Evolutionary conservation across 2,888 invertebrate genomes (phyloP), one percentile per base, ranked within the genome.

Genomic region (Coenonympha arcania): DNA sequence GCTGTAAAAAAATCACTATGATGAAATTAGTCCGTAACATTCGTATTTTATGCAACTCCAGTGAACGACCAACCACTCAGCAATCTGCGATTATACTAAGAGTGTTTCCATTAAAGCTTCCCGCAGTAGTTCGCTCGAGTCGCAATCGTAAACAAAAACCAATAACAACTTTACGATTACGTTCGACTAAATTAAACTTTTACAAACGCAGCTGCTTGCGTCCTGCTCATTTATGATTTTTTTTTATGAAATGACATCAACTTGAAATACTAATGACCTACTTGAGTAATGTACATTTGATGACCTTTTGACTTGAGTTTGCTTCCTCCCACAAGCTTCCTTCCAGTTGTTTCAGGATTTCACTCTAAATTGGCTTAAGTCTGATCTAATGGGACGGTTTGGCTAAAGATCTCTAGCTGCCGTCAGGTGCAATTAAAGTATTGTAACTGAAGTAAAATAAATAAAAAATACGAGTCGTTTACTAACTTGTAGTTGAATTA

Each of bases 101-200:
- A 43, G 34, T 26, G 15, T 33, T 49, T 64, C 58, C 59, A 63
- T 68, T 69, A 67, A 66, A 62, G 66, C 64, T 66, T 19, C n/a
- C 37, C 24, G 60, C 67, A 70, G 73, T 74, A 64, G 68, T 66
- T 64, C 69, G 66, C 71, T 68, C 65, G 64, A 63, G 65, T 69
- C 69, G 56, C 69, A 74, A 73, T 77, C 79, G 75, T 82, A 79
- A 83, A 81, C 76, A 77, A 74, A 69, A 76, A 71, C 79, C 78
- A 77, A 82, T 80, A 78, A 74, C 71, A 67, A 64, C 64, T 81
- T 83, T 82, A 82, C 80, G 82, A 81, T 79, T 77, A 67, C 71
- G 76, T 79, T 80, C 74, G 73, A 72, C 75, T 70, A 74, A 80
- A 83, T 84, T 82, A 83, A 80, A 80, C 74, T 81, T 80, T 81